These are phyloP conservation scores for Columba guinea DNA, from an alignment of 2,797 vertebrate species.

Conservation along the genomic window DNA sequence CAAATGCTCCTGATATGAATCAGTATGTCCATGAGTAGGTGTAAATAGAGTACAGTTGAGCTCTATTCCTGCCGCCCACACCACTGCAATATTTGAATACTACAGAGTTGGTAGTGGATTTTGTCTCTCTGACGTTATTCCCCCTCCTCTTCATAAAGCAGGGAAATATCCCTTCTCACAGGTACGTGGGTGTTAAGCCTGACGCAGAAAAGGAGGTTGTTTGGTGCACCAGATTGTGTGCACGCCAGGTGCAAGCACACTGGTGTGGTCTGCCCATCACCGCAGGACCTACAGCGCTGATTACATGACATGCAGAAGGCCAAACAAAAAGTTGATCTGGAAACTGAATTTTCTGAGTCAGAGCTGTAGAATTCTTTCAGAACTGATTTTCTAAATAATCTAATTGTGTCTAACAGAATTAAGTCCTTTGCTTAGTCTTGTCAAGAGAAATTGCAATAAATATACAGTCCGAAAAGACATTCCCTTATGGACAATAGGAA, in stretches of 20 bases:
- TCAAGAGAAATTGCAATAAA: not conserved
- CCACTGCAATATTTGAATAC: conserved; percentile 39
- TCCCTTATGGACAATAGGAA: not conserved
- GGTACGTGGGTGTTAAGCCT: not conserved
- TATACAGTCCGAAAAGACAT: not conserved
- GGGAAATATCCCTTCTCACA: not conserved
- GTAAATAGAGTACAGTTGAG: conserved; percentile 1
- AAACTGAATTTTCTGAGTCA: not conserved
- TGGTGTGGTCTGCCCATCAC: not conserved
- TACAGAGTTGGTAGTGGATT: conserved; percentile 11
- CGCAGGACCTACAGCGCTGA: not conserved
- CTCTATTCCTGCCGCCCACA: conserved; percentile 13
- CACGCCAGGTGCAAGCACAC: accelerated
- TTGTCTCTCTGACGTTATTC: not conserved
- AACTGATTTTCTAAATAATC: not conserved
- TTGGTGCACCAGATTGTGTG: not conserved
- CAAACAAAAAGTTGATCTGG: not conserved
- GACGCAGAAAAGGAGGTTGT: not conserved
- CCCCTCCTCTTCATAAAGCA: conserved; percentile 19
- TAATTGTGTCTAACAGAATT: not conserved
- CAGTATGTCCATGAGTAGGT: conserved; percentile 42
- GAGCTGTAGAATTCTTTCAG: not conserved
- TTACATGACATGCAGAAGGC: not conserved
- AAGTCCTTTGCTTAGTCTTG: not conserved
- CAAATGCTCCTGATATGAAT: not conserved